These are phyloP conservation scores for Embiotoca jacksoni DNA, from an alignment of 2,113 vertebrate genomes.

Conservation along the genomic window DNA sequence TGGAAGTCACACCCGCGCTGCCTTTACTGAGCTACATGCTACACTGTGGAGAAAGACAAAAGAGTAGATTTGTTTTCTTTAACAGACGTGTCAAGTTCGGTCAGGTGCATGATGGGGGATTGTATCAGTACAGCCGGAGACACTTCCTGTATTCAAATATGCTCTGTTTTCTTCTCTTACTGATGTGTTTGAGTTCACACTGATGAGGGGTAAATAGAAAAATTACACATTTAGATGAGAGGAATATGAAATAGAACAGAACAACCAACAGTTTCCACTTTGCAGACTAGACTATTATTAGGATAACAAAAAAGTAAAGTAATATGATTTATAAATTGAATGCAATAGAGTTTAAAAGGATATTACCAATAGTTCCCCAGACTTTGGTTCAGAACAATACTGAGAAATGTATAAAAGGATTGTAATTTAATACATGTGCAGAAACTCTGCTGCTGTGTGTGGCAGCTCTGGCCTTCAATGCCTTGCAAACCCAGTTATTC, in stretches of 20 bases:
- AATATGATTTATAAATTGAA: no score
- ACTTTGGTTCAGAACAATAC: neutral
- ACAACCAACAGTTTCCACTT: no score
- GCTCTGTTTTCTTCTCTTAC: neutral
- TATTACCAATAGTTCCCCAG: no score
- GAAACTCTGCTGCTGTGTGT: no score
- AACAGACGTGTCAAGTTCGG: neutral
- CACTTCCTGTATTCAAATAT: neutral
- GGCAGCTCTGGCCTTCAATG: no score
- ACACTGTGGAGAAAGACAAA: neutral
- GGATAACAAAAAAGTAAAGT: no score
- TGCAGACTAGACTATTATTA: no score
- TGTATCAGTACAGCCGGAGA: neutral
- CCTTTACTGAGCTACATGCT: slow-evolving; percentile 22
- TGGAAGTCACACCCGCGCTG: slow-evolving; percentile 53
- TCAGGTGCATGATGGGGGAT: slow-evolving; percentile 22
- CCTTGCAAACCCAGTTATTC: no score
- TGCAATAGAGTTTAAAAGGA: no score
- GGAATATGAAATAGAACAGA: neutral
- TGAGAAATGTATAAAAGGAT: no score
- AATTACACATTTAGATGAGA: neutral
- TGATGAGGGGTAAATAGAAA: neutral
- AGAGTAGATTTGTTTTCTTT: slow-evolving; percentile 7
- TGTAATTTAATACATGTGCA: no score
- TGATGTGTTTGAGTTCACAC: neutral